Conservation (phyloP, 2,888 invertebrate species). For the Rotaria socialis region DNA sequence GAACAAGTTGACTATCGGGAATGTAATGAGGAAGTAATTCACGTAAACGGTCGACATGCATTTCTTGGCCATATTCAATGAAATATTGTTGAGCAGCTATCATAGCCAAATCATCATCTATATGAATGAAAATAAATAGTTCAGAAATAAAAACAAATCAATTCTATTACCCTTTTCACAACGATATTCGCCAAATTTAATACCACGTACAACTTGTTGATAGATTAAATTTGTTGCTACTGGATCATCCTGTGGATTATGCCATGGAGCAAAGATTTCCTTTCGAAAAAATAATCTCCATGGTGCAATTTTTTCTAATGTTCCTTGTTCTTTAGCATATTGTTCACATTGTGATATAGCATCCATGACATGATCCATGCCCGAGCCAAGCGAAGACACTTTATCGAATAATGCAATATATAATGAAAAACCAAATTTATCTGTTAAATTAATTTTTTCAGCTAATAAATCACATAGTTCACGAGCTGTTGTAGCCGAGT, state of each 20-base stretch:
- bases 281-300: slow-evolving; percentile 90
- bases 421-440: slow-evolving; percentile 95
- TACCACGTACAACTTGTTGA: slow-evolving; percentile 80
- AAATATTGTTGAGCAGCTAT: slow-evolving; percentile 97
- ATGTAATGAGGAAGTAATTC: slow-evolving; percentile 88
- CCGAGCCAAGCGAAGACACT: slow-evolving; percentile 89
- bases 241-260: slow-evolving; percentile 90
- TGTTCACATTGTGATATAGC: slow-evolving; percentile 99
- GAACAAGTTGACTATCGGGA: slow-evolving; percentile 67
- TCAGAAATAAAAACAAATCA: not conserved
- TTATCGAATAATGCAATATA: slow-evolving; percentile 98
- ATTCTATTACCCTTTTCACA: slow-evolving; percentile 63
- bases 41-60: slow-evolving; percentile 81
- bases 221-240: slow-evolving; percentile 96
- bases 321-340: slow-evolving; percentile 97
- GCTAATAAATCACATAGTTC: slow-evolving; percentile 93
- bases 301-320: slow-evolving; percentile 92
- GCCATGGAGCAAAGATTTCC: slow-evolving; percentile 84
- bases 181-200: slow-evolving; percentile 96
- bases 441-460: slow-evolving; percentile 86
- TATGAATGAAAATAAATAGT: not conserved
- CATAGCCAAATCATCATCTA: slow-evolving; percentile 91
- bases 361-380: slow-evolving; percentile 98
- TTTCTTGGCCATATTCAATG: slow-evolving; percentile 82
- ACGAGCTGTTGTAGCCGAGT: slow-evolving; percentile 92